Percentiles rank a stretch among this genome's conserved stretches.
Evolutionary conservation across 2,888 invertebrate genomes (phyloP).

Genomic region (Endomychus coccineus): DNA sequence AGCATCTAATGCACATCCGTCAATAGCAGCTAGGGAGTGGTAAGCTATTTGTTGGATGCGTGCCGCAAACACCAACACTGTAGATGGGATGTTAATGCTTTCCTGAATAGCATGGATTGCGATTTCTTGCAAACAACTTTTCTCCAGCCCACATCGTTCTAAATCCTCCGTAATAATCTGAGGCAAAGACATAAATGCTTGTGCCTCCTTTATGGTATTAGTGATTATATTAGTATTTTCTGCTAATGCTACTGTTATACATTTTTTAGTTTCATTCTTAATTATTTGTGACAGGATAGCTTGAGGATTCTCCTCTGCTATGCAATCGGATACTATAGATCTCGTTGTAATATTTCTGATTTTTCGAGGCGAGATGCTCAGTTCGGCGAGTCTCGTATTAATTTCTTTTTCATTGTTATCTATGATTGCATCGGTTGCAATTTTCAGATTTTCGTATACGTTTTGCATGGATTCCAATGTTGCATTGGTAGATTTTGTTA

Average conservation of each 20-base stretch:
- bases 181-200: conserved; percentile 23
- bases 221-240: conserved; percentile 23
- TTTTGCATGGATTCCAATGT: conserved; percentile 9
- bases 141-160: conserved; percentile 18
- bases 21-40: conserved; percentile 19
- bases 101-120: conserved; percentile 21
- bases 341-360: conserved; percentile 3
- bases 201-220: conserved; percentile 20
- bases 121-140: conserved; percentile 17
- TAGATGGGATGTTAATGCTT: conserved; percentile 22
- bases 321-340: conserved; percentile 6
- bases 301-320: conserved; percentile 7
- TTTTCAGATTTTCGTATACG: conserved; percentile 2
- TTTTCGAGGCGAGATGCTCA: conserved; percentile 2
- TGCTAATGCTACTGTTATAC: conserved; percentile 19
- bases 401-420: conserved; percentile 9
- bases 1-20: conserved; percentile 20
- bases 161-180: conserved; percentile 19
- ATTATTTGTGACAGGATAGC: conserved; percentile 14
- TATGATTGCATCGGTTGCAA: conserved; percentile 5
- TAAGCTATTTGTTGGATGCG: conserved; percentile 22
- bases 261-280: conserved; percentile 21
- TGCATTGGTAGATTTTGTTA: conserved; percentile 4
- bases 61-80: conserved; percentile 21
- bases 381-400: conserved; percentile 1